phyloP scores from a whole-genome alignment of 2,113 vertebrate genomes.

The Girardinichthys multiradiatus region DNA sequence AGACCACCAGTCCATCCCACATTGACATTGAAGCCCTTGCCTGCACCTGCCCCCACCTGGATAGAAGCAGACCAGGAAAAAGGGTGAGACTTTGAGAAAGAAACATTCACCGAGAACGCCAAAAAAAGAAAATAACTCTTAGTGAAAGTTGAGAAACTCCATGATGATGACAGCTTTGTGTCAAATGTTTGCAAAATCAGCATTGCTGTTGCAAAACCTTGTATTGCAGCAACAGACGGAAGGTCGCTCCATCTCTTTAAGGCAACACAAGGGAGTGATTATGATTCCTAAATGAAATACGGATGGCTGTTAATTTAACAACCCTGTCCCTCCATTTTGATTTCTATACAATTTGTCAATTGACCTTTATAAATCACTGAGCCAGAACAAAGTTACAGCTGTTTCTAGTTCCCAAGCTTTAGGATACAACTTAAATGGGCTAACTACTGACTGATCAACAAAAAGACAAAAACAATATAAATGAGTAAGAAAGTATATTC shows the following conservation, averaged over 20 bases:
- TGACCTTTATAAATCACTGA: slow-evolving; percentile 61
- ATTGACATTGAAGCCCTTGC: slow-evolving; percentile 92
- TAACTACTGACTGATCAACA: slow-evolving; percentile 13
- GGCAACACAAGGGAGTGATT: slow-evolving; percentile 69
- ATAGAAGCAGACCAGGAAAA: not conserved
- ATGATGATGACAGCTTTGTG: slow-evolving; percentile 53
- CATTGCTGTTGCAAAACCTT: slow-evolving; percentile 51
- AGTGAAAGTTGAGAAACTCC: slow-evolving; percentile 45
- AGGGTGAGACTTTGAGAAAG: not conserved
- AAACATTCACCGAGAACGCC: slow-evolving; percentile 17
- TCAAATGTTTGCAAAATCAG: slow-evolving; percentile 56
- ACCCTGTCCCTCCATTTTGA: slow-evolving; percentile 61
- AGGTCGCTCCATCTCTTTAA: slow-evolving; percentile 47
- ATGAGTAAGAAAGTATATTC: not conserved
- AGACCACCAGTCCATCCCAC: slow-evolving; percentile 91
- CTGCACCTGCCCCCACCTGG: slow-evolving; percentile 88
- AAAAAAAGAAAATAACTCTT: slow-evolving; percentile 35
- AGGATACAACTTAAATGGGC: slow-evolving; percentile 29
- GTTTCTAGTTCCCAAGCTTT: slow-evolving; percentile 43
- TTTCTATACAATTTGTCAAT: slow-evolving; percentile 72
- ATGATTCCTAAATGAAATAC: slow-evolving; percentile 69
- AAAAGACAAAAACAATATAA: not conserved
- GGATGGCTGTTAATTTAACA: slow-evolving; percentile 70
- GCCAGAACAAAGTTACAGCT: slow-evolving; percentile 59
- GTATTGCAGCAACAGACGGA: slow-evolving; percentile 43